Evolutionary conservation across 1,140 invertebrate species (phyloP).

Genomic region (Muscidifurax raptorellus): DNA sequence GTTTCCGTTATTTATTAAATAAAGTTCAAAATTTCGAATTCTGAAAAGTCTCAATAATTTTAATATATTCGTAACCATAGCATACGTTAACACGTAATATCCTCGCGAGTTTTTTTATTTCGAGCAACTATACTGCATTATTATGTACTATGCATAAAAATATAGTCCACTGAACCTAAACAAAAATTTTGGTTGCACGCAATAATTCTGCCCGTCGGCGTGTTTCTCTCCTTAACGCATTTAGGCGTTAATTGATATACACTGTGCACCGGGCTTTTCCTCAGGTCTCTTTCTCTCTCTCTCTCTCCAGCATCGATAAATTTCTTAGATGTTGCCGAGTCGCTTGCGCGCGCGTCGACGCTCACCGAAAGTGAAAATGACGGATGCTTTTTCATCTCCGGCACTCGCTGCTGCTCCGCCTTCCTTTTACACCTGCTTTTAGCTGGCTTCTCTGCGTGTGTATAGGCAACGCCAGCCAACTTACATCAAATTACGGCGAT

Average conservation of each 20-base stretch:
- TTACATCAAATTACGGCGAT: constrained; percentile 9
- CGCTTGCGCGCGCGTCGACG: neutral
- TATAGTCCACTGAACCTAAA: neutral
- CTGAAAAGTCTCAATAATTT: no score
- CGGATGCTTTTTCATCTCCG: constrained; percentile 37
- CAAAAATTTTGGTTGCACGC: neutral
- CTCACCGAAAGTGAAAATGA: constrained; percentile 29
- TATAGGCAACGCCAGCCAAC: neutral
- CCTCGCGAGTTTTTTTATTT: no score
- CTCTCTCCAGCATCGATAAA: constrained; percentile 23
- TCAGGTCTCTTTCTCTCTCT: neutral
- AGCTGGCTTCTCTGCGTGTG: neutral
- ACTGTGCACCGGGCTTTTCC: neutral
- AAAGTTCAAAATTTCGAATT: no score
- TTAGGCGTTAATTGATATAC: constrained; percentile 39
- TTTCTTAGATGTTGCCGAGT: constrained; percentile 3
- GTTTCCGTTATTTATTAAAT: no score
- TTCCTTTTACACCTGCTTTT: neutral
- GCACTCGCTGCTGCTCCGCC: neutral
- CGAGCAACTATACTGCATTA: no score
- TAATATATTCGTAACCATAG: no score
- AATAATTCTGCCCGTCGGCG: constrained; percentile 9
- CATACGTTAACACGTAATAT: no score
- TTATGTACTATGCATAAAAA: no score
- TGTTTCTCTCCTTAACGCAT: constrained; percentile 16